Evolutionary conservation across 2,888 invertebrate genomes (phyloP).

Genomic region (Scotopteryx bipunctaria): DNA sequence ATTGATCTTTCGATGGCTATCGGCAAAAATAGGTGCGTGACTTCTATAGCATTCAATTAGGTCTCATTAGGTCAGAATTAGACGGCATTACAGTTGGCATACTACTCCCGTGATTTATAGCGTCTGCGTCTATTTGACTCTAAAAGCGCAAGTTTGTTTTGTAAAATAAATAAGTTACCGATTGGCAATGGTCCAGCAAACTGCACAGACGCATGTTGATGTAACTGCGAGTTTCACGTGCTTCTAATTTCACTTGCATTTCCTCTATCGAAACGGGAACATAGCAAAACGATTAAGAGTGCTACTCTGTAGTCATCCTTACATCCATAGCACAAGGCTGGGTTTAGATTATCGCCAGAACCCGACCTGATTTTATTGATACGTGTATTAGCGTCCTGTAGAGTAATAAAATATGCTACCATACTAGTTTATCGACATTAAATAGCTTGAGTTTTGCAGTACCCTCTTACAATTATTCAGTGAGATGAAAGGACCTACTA

Average conservation of each 20-base stretch:
- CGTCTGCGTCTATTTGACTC: conserved; percentile 9
- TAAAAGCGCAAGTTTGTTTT: conserved; percentile 12
- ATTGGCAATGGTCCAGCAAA: conserved; percentile 23
- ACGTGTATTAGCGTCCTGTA: no score
- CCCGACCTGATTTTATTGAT: no score
- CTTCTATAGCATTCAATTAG: not conserved
- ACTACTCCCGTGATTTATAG: conserved; percentile 12
- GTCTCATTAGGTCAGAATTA: not conserved
- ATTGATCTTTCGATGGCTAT: no score
- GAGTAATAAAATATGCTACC: no score
- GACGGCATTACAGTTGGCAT: not conserved
- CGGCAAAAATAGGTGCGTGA: no score
- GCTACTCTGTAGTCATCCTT: no score
- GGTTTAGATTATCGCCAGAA: not conserved
- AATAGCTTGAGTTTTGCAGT: no score
- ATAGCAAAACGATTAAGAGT: conserved; percentile 5
- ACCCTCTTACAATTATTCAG: no score
- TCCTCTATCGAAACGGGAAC: conserved; percentile 12
- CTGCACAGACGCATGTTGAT: conserved; percentile 24
- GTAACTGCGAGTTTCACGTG: conserved; percentile 25
- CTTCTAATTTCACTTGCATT: conserved; percentile 18
- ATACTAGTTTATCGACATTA: no score
- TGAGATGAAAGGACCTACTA: no score
- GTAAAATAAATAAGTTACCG: conserved; percentile 21
- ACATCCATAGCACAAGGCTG: not conserved